Evolutionary conservation across 2,113 vertebrate species (phyloP).

Genomic region (Tichodroma muraria): DNA sequence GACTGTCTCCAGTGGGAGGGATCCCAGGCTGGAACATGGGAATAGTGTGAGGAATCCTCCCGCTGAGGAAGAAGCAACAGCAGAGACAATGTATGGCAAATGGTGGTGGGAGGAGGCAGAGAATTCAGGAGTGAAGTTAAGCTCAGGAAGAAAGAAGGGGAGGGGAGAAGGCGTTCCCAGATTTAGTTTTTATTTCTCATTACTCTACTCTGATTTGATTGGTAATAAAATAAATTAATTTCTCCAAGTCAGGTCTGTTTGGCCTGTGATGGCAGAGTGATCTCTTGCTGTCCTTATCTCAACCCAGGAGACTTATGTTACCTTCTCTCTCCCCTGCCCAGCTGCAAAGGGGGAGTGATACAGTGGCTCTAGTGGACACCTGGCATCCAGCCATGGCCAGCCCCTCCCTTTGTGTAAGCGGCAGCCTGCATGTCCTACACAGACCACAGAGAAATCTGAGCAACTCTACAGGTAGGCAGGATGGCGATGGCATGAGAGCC

Average conservation of each 20-base stretch:
- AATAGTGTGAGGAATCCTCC: background rate
- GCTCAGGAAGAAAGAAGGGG: background rate
- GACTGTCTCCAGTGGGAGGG: background rate
- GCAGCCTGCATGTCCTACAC: background rate
- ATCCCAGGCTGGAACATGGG: background rate
- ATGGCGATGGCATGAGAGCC: background rate
- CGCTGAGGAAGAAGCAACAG: background rate
- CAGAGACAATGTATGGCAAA: background rate
- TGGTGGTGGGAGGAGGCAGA: background rate
- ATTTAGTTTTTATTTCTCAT: background rate
- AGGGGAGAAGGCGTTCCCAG: background rate
- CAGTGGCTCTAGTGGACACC: background rate
- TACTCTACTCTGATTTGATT: background rate
- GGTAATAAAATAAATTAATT: background rate
- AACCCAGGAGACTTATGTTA: fast-evolving
- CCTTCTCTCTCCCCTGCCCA: background rate
- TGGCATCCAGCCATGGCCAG: background rate
- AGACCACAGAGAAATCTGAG: fast-evolving
- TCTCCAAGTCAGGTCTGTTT: background rate
- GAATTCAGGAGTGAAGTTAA: background rate
- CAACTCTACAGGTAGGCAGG: background rate
- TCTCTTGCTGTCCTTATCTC: background rate
- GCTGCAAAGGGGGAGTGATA: background rate
- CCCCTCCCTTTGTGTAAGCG: background rate
- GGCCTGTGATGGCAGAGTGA: background rate